Evolutionary conservation across 2,797 vertebrate species (phyloP).

Genomic region (Parauchenoglanis ngamensis): DNA sequence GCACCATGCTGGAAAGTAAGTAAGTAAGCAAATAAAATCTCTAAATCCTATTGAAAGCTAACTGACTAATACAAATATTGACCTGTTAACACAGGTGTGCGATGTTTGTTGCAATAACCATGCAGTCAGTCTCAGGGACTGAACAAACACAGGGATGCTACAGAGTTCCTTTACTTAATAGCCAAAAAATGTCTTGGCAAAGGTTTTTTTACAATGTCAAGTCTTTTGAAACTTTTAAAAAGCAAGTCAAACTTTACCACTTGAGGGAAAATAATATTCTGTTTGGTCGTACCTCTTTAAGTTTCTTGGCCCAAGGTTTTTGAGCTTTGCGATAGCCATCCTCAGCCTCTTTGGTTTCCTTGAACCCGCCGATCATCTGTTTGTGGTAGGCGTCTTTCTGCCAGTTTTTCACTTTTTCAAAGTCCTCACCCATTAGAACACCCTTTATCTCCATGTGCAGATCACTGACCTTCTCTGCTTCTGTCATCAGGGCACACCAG

Average conservation of each 20-base stretch:
- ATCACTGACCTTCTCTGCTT: slow-evolving; percentile 96
- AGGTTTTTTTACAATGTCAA: neutral
- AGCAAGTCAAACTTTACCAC: neutral
- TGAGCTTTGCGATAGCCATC: slow-evolving; percentile 97
- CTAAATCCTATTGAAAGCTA: neutral
- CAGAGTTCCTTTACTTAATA: neutral
- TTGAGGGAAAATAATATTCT: neutral
- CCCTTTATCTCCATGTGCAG: slow-evolving; percentile 94
- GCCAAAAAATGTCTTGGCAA: neutral
- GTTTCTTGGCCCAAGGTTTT: slow-evolving; percentile 98
- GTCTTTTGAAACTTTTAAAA: neutral
- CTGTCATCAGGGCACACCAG: slow-evolving; percentile 89
- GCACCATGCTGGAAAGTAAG: neutral
- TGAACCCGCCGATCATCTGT: slow-evolving; percentile 98
- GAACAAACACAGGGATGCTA: slow-evolving; percentile 25
- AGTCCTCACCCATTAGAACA: slow-evolving; percentile 92
- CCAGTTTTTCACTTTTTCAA: slow-evolving; percentile 98
- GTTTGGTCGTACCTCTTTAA: slow-evolving; percentile 86
- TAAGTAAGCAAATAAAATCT: neutral
- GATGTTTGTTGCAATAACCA: slow-evolving; percentile 2
- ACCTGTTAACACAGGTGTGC: slow-evolving; percentile 29
- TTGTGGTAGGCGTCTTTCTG: slow-evolving; percentile 96
- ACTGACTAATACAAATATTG: neutral
- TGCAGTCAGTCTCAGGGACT: neutral
- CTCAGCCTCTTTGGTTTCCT: slow-evolving; percentile 96